These are phyloP conservation scores for Melanotaenia parkinsoni DNA, from an alignment of 2,797 vertebrate species.

Conservation along the genomic window DNA sequence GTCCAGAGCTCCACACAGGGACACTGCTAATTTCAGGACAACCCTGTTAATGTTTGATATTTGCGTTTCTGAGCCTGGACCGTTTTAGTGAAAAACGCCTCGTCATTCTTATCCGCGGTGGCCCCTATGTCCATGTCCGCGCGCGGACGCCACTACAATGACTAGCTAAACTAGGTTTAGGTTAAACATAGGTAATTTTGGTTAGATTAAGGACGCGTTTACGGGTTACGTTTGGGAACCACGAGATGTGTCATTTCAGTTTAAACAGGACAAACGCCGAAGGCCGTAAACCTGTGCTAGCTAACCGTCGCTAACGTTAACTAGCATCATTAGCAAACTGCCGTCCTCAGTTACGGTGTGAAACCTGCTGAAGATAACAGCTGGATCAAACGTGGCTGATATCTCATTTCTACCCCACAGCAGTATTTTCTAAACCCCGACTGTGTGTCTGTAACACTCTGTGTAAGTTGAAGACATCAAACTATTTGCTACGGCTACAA, in stretches of 20 bases:
- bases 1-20: not conserved
- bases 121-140: constrained; percentile 17
- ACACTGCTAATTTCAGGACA: not conserved
- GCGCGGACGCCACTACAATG: constrained; percentile 28
- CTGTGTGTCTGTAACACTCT: not conserved
- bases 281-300: constrained; percentile 36
- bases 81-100: constrained; percentile 34
- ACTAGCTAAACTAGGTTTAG: not conserved
- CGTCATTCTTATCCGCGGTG: constrained; percentile 52
- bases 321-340: constrained; percentile 3
- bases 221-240: not conserved
- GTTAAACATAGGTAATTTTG: rapidly evolving
- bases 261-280: constrained; percentile 17
- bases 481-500: constrained; percentile 40
- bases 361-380: too few species aligned
- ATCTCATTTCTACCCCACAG: not conserved
- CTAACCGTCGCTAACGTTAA: constrained; percentile 14
- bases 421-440: not conserved
- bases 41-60: not conserved
- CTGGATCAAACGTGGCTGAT: rapidly evolving
- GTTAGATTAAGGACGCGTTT: not conserved
- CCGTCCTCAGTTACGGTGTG: not conserved
- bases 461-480: not conserved
- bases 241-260: not conserved
- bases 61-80: constrained; percentile 11